Conservation (phyloP, 30 jellyfish, hydroid and myxozoan genomes). For the Morbakka virulenta region DNA sequence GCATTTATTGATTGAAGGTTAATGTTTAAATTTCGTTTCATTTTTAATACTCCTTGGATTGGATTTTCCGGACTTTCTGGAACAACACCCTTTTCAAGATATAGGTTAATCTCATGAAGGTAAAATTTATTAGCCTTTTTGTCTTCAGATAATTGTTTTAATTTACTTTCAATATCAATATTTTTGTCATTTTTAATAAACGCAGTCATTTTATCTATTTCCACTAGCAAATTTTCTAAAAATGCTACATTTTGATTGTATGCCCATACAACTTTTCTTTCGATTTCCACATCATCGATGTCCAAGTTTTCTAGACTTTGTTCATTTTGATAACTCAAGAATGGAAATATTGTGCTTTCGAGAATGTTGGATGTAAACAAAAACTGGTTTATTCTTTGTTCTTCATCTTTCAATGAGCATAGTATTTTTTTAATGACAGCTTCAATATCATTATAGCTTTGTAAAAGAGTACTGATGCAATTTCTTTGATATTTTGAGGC, state of each 20-base stretch:
- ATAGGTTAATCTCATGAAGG: background rate
- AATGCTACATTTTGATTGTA: background rate
- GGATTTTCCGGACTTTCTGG: background rate
- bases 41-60: background rate
- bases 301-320: background rate
- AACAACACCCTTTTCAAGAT: background rate
- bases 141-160: too few relatives aligned
- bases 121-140: too few relatives aligned
- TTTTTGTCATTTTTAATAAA: too few relatives aligned
- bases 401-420: background rate
- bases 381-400: background rate
- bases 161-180: too few relatives aligned
- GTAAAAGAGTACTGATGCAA: too few relatives aligned
- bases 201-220: background rate
- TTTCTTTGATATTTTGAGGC: background rate
- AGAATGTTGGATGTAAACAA: background rate
- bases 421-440: background rate
- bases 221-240: background rate
- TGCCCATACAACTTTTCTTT: background rate
- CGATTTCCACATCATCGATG: background rate
- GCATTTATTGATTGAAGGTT: background rate
- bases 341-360: background rate
- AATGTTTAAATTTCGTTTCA: background rate
- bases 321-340: background rate
- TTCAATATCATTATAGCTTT: background rate